Evolutionary conservation across 2,797 vertebrate species (phyloP), one percentile per base, ranked within the genome.

Genomic region (Girardinus metallicus): DNA sequence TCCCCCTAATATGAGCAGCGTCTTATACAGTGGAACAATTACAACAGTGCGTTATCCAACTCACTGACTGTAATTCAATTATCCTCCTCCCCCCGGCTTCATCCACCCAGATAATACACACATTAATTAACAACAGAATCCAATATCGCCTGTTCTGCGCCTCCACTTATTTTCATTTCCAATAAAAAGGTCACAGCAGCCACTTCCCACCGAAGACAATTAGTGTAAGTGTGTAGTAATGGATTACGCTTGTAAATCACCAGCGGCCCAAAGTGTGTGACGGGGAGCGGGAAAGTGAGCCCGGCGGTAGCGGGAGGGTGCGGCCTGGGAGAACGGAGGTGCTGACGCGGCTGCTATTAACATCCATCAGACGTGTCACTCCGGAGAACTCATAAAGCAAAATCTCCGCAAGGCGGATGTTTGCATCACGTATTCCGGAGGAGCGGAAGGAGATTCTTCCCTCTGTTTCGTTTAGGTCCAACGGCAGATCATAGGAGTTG

Each of bases 121-220:
- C 92, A 93, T 95, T 96, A 95, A 96, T 95, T 95, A 95, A 93
- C 92, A 93, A 87, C 91, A 81, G 92, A 93, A 95, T 95, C 95
- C 94, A 95, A 95, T 95, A 95, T 95, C 83, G 87, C 86, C 87
- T 91, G 89, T 90, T 93, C 91, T 88, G 93, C 77, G 89, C 91
- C 88, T 93, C 90, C 90, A 92, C 93, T 95, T 94, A 94, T 94
- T 95, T 95, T 93, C 91, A 93, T 94, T 95, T 93, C 83, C 85
- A 85, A 91, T 93, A 92, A 93, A 94, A 95, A 95, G 93, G 93
- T 95, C 93, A 94, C 64, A 86, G 91, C 87, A 93, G 91, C 86
- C 93, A 91, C 91, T 94, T 94, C 82, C 87, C 91, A 75, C 89
- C 82, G 84, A 88, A 93, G 85, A 92, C 91, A 91, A 92, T 92